Evolutionary conservation across 92 coral and sea anemone species (phyloP).

Genomic region (Nematostella vectensis): DNA sequence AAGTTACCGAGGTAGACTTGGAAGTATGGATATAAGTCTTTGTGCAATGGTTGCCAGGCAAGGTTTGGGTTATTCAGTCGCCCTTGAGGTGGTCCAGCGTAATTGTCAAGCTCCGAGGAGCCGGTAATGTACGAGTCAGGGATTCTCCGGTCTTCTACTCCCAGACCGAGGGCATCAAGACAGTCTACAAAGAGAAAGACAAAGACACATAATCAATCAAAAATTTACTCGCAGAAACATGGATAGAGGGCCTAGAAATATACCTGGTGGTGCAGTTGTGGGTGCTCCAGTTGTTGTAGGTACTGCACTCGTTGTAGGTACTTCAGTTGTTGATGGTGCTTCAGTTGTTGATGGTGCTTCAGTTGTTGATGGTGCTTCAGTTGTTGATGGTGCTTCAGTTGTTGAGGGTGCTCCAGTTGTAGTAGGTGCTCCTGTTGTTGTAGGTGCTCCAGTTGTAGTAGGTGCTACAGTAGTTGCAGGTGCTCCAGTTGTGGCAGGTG

Average conservation of each 20-base stretch:
- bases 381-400: constrained; percentile 17
- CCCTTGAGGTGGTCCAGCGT: constrained; percentile 27
- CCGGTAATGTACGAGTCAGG: constrained; percentile 34
- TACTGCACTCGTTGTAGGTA: constrained; percentile 19
- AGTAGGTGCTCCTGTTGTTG: constrained; percentile 15
- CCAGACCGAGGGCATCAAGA: constrained; percentile 37
- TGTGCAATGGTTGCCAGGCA: constrained; percentile 37
- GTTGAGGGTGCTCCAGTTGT: constrained; percentile 16
- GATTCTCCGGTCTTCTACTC: constrained; percentile 32
- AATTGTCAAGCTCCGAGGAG: constrained; percentile 29
- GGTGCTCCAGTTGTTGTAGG: constrained; percentile 16
- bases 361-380: constrained; percentile 11
- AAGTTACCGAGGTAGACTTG: constrained; percentile 54
- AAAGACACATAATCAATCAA: background rate
- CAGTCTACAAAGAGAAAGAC: constrained; percentile 22
- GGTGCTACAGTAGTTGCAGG: constrained; percentile 26
- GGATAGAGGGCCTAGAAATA: too few relatives aligned
- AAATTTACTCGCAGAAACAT: too few relatives aligned
- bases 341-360: constrained; percentile 17
- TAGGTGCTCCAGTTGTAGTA: constrained; percentile 14
- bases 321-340: constrained; percentile 16
- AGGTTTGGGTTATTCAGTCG: constrained; percentile 37
- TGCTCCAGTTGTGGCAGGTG: constrained; percentile 12
- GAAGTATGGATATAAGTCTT: constrained; percentile 32
- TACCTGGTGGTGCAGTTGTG: constrained; percentile 5